These are phyloP conservation scores for Pachyrhynchus sulphureomaculatus DNA, from an alignment of 1,140 invertebrate species.

Conservation along the genomic window DNA sequence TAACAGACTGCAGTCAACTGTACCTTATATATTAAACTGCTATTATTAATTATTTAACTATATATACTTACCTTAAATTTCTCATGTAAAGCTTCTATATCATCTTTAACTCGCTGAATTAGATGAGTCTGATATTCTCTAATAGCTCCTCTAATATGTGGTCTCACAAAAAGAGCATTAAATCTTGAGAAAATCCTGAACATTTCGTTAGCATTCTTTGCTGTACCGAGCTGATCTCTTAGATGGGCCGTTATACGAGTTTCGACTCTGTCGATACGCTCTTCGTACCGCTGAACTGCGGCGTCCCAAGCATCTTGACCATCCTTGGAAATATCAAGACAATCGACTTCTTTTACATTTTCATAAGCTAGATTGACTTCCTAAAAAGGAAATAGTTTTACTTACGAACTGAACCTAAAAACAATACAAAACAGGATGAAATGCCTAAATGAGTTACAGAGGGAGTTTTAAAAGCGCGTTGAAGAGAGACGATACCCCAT, in stretches of 20 bases:
- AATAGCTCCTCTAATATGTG: slow-evolving; percentile 97
- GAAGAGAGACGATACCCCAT: too few species aligned
- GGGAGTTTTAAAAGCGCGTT: too few species aligned
- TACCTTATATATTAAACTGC: too few species aligned
- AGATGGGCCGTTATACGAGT: slow-evolving; percentile 95
- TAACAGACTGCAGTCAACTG: too few species aligned
- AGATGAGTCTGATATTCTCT: slow-evolving; percentile 98
- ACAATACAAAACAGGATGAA: too few species aligned
- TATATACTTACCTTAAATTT: slow-evolving; percentile 86
- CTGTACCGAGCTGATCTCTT: slow-evolving; percentile 94
- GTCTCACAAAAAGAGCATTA: slow-evolving; percentile 97
- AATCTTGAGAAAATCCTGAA: slow-evolving; percentile 97
- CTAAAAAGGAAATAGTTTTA: slow-evolving; percentile 38
- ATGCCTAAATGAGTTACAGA: too few species aligned
- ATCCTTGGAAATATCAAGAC: slow-evolving; percentile 95
- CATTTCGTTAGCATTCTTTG: slow-evolving; percentile 99
- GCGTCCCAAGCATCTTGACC: slow-evolving; percentile 97
- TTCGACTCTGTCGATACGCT: slow-evolving; percentile 96
- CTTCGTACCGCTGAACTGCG: slow-evolving; percentile 92
- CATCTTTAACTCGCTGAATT: slow-evolving; percentile 98
- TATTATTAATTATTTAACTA: too few species aligned
- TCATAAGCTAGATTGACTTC: slow-evolving; percentile 97
- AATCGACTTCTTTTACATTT: slow-evolving; percentile 98
- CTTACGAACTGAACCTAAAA: not conserved
- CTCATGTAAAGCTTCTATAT: slow-evolving; percentile 96